These are phyloP conservation scores for Antheraea pernyi DNA, from an alignment of 1,140 invertebrate species.

Conservation along the genomic window DNA sequence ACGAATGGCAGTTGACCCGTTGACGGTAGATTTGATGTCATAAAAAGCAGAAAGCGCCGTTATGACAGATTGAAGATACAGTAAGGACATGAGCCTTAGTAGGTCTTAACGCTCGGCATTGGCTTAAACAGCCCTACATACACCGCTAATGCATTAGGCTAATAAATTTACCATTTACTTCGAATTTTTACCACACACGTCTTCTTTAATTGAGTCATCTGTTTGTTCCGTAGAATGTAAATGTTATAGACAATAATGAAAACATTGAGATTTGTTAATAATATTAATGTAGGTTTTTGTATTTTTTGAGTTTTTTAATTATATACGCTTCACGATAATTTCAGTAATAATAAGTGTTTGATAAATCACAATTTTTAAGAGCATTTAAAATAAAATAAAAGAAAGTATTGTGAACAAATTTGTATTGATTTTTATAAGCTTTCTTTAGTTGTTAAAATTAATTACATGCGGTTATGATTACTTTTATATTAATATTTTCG, in stretches of 20 bases:
- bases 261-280: neutral
- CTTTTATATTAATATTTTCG: neutral
- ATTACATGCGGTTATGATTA: constrained; percentile 18
- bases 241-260: neutral
- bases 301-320: neutral
- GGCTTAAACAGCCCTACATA: no score
- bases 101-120: no score
- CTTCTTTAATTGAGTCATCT: neutral
- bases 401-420: neutral
- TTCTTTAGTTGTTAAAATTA: constrained; percentile 11
- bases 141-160: no score
- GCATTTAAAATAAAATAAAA: neutral
- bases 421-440: constrained; percentile 13
- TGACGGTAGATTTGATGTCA: no score
- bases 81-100: no score
- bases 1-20: no score
- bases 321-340: neutral
- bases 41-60: no score
- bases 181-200: neutral
- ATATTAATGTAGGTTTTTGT: neutral
- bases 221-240: neutral
- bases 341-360: neutral
- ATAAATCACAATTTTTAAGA: neutral
- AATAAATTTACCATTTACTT: neutral
- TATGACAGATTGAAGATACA: no score